A percentile compares a stretch with the other conserved stretches of the same genome.
Conservation (phyloP, 2,113 vertebrate species). For the Phaethornis superciliosus region DNA sequence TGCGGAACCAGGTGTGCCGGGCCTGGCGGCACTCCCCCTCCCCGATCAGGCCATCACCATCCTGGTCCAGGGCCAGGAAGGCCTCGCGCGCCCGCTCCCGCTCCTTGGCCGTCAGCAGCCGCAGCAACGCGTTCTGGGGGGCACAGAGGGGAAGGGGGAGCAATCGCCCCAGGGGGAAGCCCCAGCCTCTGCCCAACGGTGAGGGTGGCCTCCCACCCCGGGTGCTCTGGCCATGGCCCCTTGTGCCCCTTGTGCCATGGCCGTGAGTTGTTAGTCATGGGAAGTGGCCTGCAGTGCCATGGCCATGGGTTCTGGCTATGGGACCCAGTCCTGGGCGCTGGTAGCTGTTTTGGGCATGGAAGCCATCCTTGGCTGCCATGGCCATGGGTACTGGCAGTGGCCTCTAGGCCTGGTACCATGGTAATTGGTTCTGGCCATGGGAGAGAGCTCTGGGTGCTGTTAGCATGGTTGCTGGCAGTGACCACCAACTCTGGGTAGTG, state of each 20-base stretch:
- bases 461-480: background rate
- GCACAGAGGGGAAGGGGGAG: background rate
- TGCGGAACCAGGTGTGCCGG: slow-evolving; percentile 89
- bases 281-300: background rate
- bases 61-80: slow-evolving; percentile 83
- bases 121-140: slow-evolving; percentile 87
- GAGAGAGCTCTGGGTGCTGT: background rate
- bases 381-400: background rate
- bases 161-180: rapidly evolving
- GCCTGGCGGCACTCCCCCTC: slow-evolving; percentile 81
- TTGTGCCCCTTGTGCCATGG: background rate
- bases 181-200: rapidly evolving
- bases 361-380: background rate
- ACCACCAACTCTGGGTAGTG: background rate
- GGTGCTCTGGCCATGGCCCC: too few relatives aligned
- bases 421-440: background rate
- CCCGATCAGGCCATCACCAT: slow-evolving; percentile 78
- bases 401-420: background rate
- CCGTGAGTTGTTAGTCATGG: too few relatives aligned
- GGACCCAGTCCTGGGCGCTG: background rate
- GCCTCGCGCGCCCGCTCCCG: slow-evolving; percentile 79
- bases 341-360: too few relatives aligned
- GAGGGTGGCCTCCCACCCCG: background rate
- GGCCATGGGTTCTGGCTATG: too few relatives aligned
- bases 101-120: slow-evolving; percentile 89